Conservation (phyloP, 2,113 vertebrate genomes). For the Melanotaenia duboulayi region DNA sequence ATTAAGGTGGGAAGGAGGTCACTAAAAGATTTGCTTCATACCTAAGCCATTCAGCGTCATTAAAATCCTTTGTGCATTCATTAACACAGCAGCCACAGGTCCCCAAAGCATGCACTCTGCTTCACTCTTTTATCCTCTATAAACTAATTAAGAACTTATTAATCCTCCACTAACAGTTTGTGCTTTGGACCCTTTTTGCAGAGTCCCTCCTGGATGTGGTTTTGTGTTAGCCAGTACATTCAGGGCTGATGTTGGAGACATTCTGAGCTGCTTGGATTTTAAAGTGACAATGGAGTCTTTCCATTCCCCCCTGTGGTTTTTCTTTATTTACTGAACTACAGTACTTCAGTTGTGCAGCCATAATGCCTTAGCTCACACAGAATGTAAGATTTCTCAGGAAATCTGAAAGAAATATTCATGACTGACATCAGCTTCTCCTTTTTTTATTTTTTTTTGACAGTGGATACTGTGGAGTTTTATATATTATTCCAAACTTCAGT, state of each 20-base stretch:
- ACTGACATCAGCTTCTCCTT: not conserved
- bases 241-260: not conserved
- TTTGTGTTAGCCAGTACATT: not conserved
- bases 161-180: constrained; percentile 42
- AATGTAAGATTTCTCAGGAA: not conserved
- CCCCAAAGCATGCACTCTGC: constrained; percentile 43
- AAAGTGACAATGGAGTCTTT: not conserved
- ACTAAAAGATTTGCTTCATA: constrained; percentile 55
- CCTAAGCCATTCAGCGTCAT: constrained; percentile 54
- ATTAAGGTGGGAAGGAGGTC: constrained; percentile 64
- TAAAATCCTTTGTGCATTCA: constrained; percentile 61
- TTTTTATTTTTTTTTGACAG: not conserved
- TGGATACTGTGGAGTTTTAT: not conserved
- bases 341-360: fast-evolving
- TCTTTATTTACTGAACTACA: not conserved
- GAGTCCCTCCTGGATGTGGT: constrained; percentile 14
- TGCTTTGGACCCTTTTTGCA: constrained; percentile 16
- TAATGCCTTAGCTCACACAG: not conserved
- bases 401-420: not conserved
- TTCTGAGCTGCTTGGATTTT: not conserved
- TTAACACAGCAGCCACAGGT: constrained; percentile 54
- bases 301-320: not conserved
- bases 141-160: constrained; percentile 70
- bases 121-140: constrained; percentile 51
- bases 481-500: not conserved